Evolutionary conservation across 2,797 vertebrate genomes (phyloP), one percentile per base, ranked within the genome.

Genomic region (Dromococcyx pavoninus): DNA sequence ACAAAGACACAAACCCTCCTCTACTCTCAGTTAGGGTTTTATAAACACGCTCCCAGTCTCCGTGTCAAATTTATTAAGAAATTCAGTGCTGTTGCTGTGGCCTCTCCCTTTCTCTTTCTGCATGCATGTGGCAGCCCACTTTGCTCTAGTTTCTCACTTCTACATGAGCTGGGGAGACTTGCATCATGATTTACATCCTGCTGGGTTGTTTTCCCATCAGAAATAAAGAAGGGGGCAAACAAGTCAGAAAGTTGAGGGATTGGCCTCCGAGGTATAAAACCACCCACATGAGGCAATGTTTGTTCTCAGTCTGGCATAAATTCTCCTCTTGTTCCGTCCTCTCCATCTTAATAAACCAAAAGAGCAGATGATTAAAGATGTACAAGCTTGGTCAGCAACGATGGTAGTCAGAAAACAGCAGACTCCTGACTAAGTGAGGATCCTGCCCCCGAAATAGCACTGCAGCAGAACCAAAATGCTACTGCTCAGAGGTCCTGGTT

Each of bases 161-260:
- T 82, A 88, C 74, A 66, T 43, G 85, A 69, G 14, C 13, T 73
- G 39, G 62, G 53, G 80, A 86, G 75, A 94, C 80, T 81, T 77
- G 85, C 89, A 89, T 80, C 44, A 76, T 98, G 98, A 98, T 98
- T 98, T 98, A 98, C 98, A 97, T 91, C 91, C 86, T 75, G 79
- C 82, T 64, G 91, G 32, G 88, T 94, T 98, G 96, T 96, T 98
- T 98, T 97, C 89, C 94, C 96, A 97, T 97, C 95, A 97, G 97
- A 98, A 97, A 97, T 94, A 92, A 97, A 51, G 87, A 96, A 95
- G 90, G 96, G 91, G 92, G 96, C 96, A 96, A 95, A 95, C 92
- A 97, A 96, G 91, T 94, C 97, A 89, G 88, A 85, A 95, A 74
- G 43, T 53, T 97, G 97, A 98, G 78, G 85, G 95, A 97, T 97